phyloP scores from a whole-genome alignment of 2,888 invertebrate species.

The Drosophila borborema region DNA sequence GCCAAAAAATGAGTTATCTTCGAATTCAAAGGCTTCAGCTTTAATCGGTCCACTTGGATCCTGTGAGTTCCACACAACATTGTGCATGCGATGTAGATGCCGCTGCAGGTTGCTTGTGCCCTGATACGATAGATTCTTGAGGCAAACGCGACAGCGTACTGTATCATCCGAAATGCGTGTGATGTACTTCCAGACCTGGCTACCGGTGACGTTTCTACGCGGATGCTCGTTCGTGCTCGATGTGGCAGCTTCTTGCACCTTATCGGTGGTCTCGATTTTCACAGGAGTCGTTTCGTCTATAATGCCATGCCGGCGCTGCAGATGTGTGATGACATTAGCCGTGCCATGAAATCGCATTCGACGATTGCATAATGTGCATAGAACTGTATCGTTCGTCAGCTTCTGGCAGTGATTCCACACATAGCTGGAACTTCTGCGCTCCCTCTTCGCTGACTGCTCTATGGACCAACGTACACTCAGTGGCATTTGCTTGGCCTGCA shows the following conservation, averaged over 20 bases:
- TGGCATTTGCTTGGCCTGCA: conserved; percentile 34
- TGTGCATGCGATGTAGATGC: conserved; percentile 79
- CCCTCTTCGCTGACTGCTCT: conserved; percentile 41
- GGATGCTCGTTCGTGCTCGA: conserved; percentile 45
- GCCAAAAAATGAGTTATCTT: conserved; percentile 34
- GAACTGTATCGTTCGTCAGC: conserved; percentile 67
- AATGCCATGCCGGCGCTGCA: conserved; percentile 74
- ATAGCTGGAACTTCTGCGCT: conserved; percentile 73
- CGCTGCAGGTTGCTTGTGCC: conserved; percentile 79
- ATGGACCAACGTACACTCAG: conserved; percentile 10
- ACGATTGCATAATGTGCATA: conserved; percentile 71
- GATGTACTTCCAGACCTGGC: conserved; percentile 75
- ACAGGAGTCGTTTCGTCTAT: conserved; percentile 36
- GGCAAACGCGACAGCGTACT: conserved; percentile 74
- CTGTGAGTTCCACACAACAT: conserved; percentile 55
- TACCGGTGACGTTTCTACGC: conserved; percentile 38
- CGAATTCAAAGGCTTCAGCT: conserved; percentile 14
- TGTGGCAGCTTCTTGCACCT: conserved; percentile 47
- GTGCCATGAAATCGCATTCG: conserved; percentile 80
- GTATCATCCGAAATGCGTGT: conserved; percentile 66
- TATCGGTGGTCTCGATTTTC: conserved; percentile 23
- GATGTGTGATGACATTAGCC: conserved; percentile 78
- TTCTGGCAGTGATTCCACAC: conserved; percentile 79
- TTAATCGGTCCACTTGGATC: conserved; percentile 1
- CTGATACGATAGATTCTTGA: conserved; percentile 76